Evolutionary conservation across 2,797 vertebrate genomes (phyloP).

Genomic region (Danionella dracula): DNA sequence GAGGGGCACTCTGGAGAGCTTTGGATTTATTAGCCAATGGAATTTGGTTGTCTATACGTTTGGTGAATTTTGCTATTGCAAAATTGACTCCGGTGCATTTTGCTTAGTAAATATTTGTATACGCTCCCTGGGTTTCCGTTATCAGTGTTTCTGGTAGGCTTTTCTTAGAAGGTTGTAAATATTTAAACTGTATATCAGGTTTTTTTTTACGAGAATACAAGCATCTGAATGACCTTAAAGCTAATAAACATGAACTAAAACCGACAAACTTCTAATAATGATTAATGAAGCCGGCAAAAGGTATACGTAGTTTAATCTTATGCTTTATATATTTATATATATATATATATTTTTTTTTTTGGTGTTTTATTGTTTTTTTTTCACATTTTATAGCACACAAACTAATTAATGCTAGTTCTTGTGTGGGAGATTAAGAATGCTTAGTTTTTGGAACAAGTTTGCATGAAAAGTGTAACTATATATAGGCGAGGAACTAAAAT

Average conservation of each 20-base stretch:
- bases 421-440: too few species aligned
- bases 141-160: neutral
- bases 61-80: neutral
- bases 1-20: too few species aligned
- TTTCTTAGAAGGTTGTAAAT: neutral
- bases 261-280: neutral
- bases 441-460: too few species aligned
- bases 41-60: too few species aligned
- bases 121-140: neutral
- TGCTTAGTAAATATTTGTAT: neutral
- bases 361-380: too few species aligned
- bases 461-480: too few species aligned
- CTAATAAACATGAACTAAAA: neutral
- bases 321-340: too few species aligned
- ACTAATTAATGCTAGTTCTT: too few species aligned
- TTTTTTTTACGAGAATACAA: neutral
- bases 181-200: neutral
- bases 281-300: neutral
- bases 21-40: neutral
- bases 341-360: too few species aligned
- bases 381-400: too few species aligned
- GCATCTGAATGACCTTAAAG: neutral
- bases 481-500: too few species aligned
- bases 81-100: neutral
- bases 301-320: too few species aligned